Evolutionary conservation across 2,113 vertebrate genomes (phyloP), one percentile per base, ranked within the genome.

Genomic region (Cricetomys ansorgei): DNA sequence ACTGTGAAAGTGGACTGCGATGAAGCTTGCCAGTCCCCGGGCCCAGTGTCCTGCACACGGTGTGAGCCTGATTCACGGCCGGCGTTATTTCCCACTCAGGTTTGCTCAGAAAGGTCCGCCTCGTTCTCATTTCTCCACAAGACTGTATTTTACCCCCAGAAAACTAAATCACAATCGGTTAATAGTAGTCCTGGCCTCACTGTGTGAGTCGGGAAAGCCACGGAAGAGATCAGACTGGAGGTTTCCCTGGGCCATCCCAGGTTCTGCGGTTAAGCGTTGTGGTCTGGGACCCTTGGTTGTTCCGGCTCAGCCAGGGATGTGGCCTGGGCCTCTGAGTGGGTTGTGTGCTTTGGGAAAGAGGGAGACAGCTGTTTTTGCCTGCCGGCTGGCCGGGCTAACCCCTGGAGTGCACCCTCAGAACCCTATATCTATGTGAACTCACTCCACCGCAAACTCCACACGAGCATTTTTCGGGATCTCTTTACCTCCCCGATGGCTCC

Each of bases 391-490:
- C 0, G 5, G 23, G 25, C 81, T 69, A 67, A 65, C 15, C 89
- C 57, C 69, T 17, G 65, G 48, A 45, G 4, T 48, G 23, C 45
- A 64, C 62, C 23, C 5, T 1, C 3, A 0, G 57, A 80, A 64
- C 37, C 79, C 57, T 64, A 11, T 67, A 57, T 95, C 57, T 79
- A 15, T 0, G 3, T 40, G 55, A 91, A 84, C 55, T 55, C 48
- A 21, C 70, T 94, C 45, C 40, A 40, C 91, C 73, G 88, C 94
- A 45, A 91, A 95, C 43, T 48, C 53, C 92, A 80, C 65, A 85
- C 1, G 57, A 87, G 0, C n/a, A 17, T 31, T 94, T 96, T 89
- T 70, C 95, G 95, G 40, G 59, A 92, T 97, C 80, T 87, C 23
- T 90, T 88, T 95, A 70, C 88, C 62, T 91, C 88, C 96, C 95